phyloP scores from a whole-genome alignment of 2,888 invertebrate species.

The Entomobrya multifasciata region DNA sequence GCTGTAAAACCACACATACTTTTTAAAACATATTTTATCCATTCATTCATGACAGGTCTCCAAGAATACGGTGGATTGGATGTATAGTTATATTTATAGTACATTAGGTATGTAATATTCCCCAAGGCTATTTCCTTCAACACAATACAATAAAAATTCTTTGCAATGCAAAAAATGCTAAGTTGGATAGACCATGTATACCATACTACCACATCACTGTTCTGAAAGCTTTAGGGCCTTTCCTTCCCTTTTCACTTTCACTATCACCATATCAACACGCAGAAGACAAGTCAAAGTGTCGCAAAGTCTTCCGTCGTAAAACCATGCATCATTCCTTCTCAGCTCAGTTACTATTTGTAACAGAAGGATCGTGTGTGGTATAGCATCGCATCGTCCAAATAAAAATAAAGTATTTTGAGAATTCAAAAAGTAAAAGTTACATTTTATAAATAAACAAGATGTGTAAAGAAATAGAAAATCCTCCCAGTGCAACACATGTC shows the following conservation, averaged over 20 bases:
- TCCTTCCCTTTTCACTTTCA: background rate
- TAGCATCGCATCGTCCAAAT: no score
- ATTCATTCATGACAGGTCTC: background rate
- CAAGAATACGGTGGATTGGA: no score
- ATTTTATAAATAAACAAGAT: no score
- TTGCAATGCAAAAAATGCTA: slow-evolving; percentile 13
- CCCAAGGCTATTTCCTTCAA: slow-evolving; percentile 47
- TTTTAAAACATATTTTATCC: background rate
- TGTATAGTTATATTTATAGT: no score
- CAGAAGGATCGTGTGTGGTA: background rate
- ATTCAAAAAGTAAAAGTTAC: no score
- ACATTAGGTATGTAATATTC: slow-evolving; percentile 29
- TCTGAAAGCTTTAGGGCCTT: slow-evolving; percentile 33
- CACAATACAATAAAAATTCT: slow-evolving; percentile 30
- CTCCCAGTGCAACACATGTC: slow-evolving; percentile 10
- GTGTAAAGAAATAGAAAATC: slow-evolving; percentile 31
- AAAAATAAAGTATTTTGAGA: no score
- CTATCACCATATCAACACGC: background rate
- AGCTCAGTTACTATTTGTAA: no score
- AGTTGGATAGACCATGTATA: slow-evolving; percentile 3
- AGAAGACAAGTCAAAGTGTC: background rate
- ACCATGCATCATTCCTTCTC: slow-evolving; percentile 61
- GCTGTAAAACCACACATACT: no score
- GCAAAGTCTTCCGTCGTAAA: no score
- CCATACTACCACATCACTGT: background rate